A percentile compares a stretch with the other conserved stretches of the same genome.
phyloP scores from a whole-genome alignment of 2,797 vertebrate species.

The Moxostoma hubbsi region DNA sequence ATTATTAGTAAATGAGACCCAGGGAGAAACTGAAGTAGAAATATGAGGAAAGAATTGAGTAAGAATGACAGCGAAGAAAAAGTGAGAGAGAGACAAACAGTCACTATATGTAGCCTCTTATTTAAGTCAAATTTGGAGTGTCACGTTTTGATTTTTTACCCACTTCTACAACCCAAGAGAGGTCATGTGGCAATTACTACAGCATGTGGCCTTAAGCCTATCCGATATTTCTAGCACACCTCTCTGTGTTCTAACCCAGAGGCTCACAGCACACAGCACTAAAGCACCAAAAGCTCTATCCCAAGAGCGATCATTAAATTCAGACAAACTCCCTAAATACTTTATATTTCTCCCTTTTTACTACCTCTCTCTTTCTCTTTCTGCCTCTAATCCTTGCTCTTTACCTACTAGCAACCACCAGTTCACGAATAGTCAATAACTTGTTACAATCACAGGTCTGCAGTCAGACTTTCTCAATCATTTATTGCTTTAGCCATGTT shows the following conservation, averaged over 20 bases:
- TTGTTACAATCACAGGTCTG: constrained; percentile 9
- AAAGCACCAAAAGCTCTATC: constrained; percentile 67
- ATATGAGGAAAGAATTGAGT: neutral
- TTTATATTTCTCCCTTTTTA: constrained; percentile 63
- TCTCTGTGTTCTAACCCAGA: constrained; percentile 20
- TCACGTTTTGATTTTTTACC: neutral
- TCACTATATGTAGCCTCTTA: neutral
- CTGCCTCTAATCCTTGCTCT: constrained; percentile 23
- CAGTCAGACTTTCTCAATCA: neutral
- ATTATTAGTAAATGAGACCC: no score
- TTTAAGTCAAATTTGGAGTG: constrained; percentile 7
- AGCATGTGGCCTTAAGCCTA: constrained; percentile 16
- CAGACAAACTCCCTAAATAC: constrained; percentile 73
- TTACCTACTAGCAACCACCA: neutral
- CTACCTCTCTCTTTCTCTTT: constrained; percentile 31
- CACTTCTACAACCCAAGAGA: neutral
- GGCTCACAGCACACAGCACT: constrained; percentile 51
- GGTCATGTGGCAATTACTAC: constrained; percentile 39
- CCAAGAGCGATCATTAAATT: constrained; percentile 78
- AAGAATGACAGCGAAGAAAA: constrained; percentile 25
- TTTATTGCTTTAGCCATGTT: constrained; percentile 14
- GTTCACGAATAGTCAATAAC: constrained; percentile 3
- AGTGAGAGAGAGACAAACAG: constrained; percentile 18
- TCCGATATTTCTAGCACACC: constrained; percentile 65
- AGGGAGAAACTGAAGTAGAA: neutral